A percentile compares a stretch with the other conserved stretches of the same genome.
Conservation (phyloP, 2,797 vertebrate species). For the Anas bahamensis region DNA sequence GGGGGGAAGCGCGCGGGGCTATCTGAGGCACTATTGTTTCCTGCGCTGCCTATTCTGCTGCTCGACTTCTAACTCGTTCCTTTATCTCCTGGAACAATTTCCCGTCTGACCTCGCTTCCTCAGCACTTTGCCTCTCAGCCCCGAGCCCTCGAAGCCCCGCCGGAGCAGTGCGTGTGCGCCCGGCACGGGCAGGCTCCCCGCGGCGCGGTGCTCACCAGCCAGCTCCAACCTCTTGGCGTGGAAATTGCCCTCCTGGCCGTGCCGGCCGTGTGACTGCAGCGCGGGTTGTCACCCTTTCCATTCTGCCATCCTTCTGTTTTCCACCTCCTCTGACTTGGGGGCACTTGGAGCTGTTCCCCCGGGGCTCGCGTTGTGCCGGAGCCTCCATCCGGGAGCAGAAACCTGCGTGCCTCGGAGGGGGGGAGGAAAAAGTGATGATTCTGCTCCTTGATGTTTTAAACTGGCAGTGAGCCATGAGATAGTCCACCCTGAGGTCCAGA, state of each 20-base stretch:
- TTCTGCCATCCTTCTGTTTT: background rate
- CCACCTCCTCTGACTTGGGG: background rate
- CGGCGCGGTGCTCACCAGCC: background rate
- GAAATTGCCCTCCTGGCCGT: background rate
- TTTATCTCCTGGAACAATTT: slow-evolving; percentile 70
- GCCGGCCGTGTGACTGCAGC: background rate
- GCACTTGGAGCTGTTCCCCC: background rate
- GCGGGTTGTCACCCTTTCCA: background rate
- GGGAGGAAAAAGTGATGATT: background rate
- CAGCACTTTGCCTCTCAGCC: background rate
- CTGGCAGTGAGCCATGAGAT: background rate
- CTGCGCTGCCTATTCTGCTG: slow-evolving; percentile 61
- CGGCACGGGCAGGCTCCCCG: background rate
- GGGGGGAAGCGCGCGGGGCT: slow-evolving; percentile 53
- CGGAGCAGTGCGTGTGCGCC: background rate
- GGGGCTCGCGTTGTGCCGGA: background rate
- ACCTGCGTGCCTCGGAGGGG: too few species aligned
- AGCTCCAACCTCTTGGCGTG: background rate
- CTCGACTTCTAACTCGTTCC: slow-evolving; percentile 32
- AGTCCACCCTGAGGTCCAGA: background rate
- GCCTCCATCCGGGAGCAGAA: background rate
- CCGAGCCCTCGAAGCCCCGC: background rate
- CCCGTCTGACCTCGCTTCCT: slow-evolving; percentile 65
- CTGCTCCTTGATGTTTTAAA: background rate
- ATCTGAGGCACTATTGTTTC: slow-evolving; percentile 72